A percentile compares a stretch with the other conserved stretches of the same genome.
phyloP scores from a whole-genome alignment of 2,888 invertebrate genomes.

The Drosophila anomelani region DNA sequence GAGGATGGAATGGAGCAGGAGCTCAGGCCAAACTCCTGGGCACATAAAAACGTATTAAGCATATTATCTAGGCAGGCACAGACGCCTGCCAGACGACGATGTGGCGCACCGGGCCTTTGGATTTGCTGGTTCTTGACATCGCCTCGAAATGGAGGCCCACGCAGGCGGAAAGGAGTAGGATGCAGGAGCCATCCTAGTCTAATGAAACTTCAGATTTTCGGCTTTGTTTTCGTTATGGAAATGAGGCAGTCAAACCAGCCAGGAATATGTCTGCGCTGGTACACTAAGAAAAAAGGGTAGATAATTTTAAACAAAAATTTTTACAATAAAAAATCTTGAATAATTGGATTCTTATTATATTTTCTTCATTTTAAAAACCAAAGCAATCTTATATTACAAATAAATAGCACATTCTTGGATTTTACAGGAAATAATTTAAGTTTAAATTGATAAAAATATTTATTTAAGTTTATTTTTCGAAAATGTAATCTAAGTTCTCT shows the following conservation, averaged over 20 bases:
- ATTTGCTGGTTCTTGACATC: constrained; percentile 70
- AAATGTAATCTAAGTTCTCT: too few species aligned
- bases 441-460: too few species aligned
- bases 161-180: constrained; percentile 16
- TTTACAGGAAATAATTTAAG: too few species aligned
- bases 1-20: neutral
- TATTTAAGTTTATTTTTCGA: too few species aligned
- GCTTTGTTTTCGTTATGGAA: constrained; percentile 74
- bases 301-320: too few species aligned
- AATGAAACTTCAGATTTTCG: constrained; percentile 80
- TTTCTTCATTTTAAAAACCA: too few species aligned
- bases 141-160: constrained; percentile 58
- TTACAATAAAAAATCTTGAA: too few species aligned
- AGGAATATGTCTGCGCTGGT: constrained; percentile 21
- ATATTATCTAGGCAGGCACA: constrained; percentile 73
- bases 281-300: constrained; percentile 1
- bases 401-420: too few species aligned
- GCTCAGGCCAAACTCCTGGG: constrained; percentile 11
- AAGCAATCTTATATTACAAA: too few species aligned
- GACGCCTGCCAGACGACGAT: constrained; percentile 67
- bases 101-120: constrained; percentile 62
- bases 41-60: constrained; percentile 81
- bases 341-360: neutral
- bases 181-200: constrained; percentile 53
- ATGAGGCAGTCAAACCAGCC: constrained; percentile 64